Base-by-base conservation (phyloP, 1,140 invertebrate species). In the Drosophila saltans region DNA sequence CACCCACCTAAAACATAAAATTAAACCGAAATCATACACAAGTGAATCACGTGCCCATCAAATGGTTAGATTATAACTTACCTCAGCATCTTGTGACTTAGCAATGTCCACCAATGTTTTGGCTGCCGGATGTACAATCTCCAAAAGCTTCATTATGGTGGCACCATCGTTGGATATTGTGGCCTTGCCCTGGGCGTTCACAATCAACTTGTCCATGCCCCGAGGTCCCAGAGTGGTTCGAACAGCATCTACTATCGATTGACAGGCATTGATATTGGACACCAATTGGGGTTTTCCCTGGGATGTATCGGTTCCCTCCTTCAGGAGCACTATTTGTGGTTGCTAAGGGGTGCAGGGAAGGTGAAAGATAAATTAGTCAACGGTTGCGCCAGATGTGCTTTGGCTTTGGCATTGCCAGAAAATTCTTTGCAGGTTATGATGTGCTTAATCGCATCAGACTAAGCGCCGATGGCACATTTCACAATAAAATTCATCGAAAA, bases 111-210 rank as follows among this genome's bases (percentile, higher is more conserved):
- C 99, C 52, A 99, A 93, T 11, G 97, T 99, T 93, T 97, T 98
- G 0, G 98, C 99, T 30, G 99, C 99, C 2, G 99, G 99, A 93
- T 99, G 99, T 63, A 99, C 96, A 90, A 99, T 97, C 92, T 99
- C 98, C 45, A 99, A 93, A 30, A 99, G 94, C 93, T 99, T 99
- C 94, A 99, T 95, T 75, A 99, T 99, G 11, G 99, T 99, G 6
- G 99, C 99, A 26, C 99, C 99, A 94, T 99, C 99, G 93, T 99
- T 99, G 1, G 99, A 99, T 81, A 99, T 99, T 1, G 98, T 98
- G 0, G 97, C 96, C 92, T 97, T 98, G 2, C 98, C 96, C 78
- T 95, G 95, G 66, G 94, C 93, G 92, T 98, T 96, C 1, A 99
- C 98, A 86, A 99, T 99, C 26, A 99, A 94, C 93, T 99, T 99